Evolutionary conservation across 1,140 invertebrate species (phyloP), one percentile per base, ranked within the genome.

Genomic region (Listronotus bonariensis): DNA sequence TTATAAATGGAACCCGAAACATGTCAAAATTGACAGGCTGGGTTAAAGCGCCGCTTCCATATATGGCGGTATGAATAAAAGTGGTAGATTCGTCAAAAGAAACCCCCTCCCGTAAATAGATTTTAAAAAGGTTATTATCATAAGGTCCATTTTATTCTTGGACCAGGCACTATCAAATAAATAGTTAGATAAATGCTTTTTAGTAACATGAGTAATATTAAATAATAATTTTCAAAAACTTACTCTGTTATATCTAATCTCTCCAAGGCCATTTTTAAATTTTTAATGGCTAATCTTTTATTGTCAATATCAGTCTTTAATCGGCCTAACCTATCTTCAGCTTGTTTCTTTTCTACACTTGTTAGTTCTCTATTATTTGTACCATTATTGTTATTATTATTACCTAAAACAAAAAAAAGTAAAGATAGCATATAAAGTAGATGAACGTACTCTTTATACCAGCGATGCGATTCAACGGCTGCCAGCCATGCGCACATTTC

Each of bases 211-310:
- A n/a, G n/a, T n/a, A n/a, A n/a, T n/a, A n/a, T n/a, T n/a, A n/a
- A n/a, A n/a, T n/a, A n/a, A n/a, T n/a, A n/a, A n/a, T n/a, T 1
- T 26, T 26, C 20, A 26, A 26, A 17, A 53, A 71, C 74, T 72
- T 73, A 78, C 90, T 92, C 91, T 9, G 90, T 90, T 32, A 91
- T 90, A 76, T 92, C 89, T 7, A 91, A 83, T 65, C 87, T 83
- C 69, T 92, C 90, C 18, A 92, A 80, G 1, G 88, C 83, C 59
- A 88, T 78, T 75, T 90, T 89, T 8, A 92, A 81, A 69, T 90
- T 89, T 73, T 90, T 90, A 73, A 92, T 90, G 38, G 86, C 84
- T 34, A 86, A 80, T 69, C 85, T 81, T 70, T 91, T 89, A 68
- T 87, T 83, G 66, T 92, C 89, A 49, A 89, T 84, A 69, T 92